These are phyloP conservation scores for Drosophila arawakana DNA, from an alignment of 1,140 invertebrate genomes.

Conservation along the genomic window DNA sequence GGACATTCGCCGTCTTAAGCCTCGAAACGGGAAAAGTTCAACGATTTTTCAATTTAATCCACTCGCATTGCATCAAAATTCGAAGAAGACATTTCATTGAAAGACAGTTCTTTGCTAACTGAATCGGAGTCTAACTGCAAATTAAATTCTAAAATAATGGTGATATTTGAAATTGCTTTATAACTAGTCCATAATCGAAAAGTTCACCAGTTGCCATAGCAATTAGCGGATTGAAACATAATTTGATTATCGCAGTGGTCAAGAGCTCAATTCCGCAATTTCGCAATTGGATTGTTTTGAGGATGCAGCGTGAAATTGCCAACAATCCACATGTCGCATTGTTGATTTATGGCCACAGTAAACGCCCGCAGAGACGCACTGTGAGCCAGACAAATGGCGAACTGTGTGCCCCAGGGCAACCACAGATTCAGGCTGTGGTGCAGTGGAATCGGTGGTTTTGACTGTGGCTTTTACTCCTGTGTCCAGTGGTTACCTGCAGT, in stretches of 20 bases:
- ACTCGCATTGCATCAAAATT: constrained; percentile 10
- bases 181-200: neutral
- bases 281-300: constrained; percentile 49
- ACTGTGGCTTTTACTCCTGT: neutral
- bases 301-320: constrained; percentile 24
- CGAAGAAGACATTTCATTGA: neutral
- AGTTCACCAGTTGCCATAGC: constrained; percentile 1
- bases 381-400: neutral
- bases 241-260: constrained; percentile 38
- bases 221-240: constrained; percentile 33
- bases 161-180: neutral
- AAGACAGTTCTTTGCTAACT: neutral
- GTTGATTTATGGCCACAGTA: constrained; percentile 40
- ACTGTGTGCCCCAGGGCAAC: constrained; percentile 6
- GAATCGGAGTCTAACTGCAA: too few species aligned
- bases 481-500: constrained; percentile 10
- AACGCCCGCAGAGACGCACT: neutral
- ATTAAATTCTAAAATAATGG: too few species aligned
- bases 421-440: constrained; percentile 25
- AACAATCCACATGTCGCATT: constrained; percentile 47
- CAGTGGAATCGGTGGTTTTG: constrained; percentile 24
- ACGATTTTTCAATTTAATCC: constrained; percentile 6
- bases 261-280: neutral
- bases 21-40: constrained; percentile 19
- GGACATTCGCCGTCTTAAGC: constrained; percentile 22